Conservation (phyloP, 2,888 invertebrate genomes). For the Agrochola circellaris region DNA sequence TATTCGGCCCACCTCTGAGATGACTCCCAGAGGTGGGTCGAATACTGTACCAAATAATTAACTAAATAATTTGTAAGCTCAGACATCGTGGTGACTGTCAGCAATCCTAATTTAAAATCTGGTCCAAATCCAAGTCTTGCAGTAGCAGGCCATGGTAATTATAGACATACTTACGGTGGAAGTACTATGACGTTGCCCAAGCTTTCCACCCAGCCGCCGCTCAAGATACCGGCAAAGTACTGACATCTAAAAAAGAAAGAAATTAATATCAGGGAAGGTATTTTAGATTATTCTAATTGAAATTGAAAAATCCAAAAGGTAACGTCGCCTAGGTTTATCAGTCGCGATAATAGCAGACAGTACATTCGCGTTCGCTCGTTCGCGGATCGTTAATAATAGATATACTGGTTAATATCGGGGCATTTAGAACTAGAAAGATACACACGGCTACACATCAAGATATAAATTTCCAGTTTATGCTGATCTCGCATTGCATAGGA, state of each 20-base stretch:
- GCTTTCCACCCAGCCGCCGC: slow-evolving; percentile 95
- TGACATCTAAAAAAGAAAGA: slow-evolving; percentile 92
- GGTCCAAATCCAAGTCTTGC: not conserved
- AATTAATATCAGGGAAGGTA: not conserved
- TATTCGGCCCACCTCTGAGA: not conserved
- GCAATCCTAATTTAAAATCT: slow-evolving; percentile 1
- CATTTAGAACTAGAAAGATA: not conserved
- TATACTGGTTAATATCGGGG: not conserved
- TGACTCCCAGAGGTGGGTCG: no score
- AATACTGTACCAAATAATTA: not conserved
- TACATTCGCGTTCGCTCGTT: not conserved
- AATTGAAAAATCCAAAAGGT: not conserved
- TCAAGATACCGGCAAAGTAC: slow-evolving; percentile 97
- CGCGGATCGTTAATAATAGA: not conserved
- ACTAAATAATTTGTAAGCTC: slow-evolving; percentile 13
- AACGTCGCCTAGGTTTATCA: not conserved
- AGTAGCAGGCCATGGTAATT: not conserved
- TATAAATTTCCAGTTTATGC: no score
- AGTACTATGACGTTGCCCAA: slow-evolving; percentile 95
- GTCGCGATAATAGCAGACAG: not conserved
- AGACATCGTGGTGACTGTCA: slow-evolving; percentile 1
- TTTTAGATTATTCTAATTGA: not conserved
- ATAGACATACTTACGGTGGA: slow-evolving; percentile 92
- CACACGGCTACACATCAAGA: no score
- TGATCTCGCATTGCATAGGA: no score